Conservation (phyloP, 2,113 vertebrate species). For the Clarias magur region DNA sequence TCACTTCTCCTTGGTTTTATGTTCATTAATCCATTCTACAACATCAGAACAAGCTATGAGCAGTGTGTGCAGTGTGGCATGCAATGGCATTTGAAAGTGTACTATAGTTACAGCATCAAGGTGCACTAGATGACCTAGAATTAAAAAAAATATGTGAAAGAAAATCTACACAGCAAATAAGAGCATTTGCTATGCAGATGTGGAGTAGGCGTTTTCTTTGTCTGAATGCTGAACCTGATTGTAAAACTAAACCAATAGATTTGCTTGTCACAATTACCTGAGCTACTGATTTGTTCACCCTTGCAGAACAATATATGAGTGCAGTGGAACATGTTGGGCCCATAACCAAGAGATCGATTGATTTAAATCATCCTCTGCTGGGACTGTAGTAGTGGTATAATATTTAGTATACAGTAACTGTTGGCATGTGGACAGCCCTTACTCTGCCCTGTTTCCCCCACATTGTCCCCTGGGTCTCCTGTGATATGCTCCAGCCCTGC, state of each 20-base stretch:
- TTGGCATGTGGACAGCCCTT: too few species aligned
- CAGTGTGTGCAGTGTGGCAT: neutral
- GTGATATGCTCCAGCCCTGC: too few species aligned
- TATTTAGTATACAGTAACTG: too few species aligned
- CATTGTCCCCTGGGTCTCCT: too few species aligned
- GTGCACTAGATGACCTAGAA: neutral
- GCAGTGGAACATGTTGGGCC: too few species aligned
- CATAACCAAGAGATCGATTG: too few species aligned
- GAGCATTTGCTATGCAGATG: neutral
- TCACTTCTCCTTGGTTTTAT: neutral
- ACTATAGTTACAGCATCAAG: neutral
- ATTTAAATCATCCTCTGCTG: too few species aligned
- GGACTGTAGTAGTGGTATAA: too few species aligned
- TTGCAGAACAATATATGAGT: neutral
- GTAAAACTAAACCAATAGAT: neutral
- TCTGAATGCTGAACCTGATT: neutral
- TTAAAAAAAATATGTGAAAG: neutral
- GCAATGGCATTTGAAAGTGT: neutral
- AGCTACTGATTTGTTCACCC: neutral
- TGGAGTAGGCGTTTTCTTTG: neutral
- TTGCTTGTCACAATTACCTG: neutral
- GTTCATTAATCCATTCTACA: neutral
- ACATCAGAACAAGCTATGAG: neutral
- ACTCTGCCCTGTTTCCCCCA: too few species aligned
- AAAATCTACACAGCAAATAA: neutral